Base-by-base conservation (phyloP, 2,797 vertebrate genomes). In the Platalea minor region DNA sequence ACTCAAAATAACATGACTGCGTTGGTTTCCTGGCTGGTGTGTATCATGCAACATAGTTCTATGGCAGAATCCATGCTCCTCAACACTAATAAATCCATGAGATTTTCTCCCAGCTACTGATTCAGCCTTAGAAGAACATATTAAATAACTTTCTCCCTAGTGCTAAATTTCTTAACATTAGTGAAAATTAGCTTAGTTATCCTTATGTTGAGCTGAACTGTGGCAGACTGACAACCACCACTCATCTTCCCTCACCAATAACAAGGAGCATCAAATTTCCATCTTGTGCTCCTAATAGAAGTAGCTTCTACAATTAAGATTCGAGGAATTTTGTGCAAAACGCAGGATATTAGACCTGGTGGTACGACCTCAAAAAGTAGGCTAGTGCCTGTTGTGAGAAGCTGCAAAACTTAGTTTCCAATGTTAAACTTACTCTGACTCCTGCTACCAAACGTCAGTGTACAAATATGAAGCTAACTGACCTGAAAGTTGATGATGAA, bases 201-300 rank as follows among this genome's bases (percentile, higher is more conserved):
- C 37, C 50, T 53, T 57, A 37, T 0, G 0, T 10, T 69, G 46
- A 83, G 20, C 39, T 73, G 29, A 75, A 2, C 1, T 26, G 37
- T 7, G 10, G 31, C 45, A 73, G 5, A 25, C 29, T 31, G 51
- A 73, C 23, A 26, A 85, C 37, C 25, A 60, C 25, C 11, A 17
- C 37, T 50, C 33, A 63, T 21, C 31, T 75, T 75, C 45, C 80
- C 48, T 57, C 29, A 57, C 12, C 9, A 9, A 37, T 2, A 67
- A 23, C 9, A 61, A 35, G 28, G 6, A 57, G 23, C 25, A 41
- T 13, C 10, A 35, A 10, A 11, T 16, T 43, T 70, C 51, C 43
- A 29, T 20, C 73, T 61, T 43, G 35, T 4, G 0, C 24, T 88
- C 45, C 29, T 31, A 31, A 28, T 0, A 46, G 29, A 78, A 61